phyloP scores from a whole-genome alignment of 2,113 vertebrate species.

The Pygoscelis antarcticus region DNA sequence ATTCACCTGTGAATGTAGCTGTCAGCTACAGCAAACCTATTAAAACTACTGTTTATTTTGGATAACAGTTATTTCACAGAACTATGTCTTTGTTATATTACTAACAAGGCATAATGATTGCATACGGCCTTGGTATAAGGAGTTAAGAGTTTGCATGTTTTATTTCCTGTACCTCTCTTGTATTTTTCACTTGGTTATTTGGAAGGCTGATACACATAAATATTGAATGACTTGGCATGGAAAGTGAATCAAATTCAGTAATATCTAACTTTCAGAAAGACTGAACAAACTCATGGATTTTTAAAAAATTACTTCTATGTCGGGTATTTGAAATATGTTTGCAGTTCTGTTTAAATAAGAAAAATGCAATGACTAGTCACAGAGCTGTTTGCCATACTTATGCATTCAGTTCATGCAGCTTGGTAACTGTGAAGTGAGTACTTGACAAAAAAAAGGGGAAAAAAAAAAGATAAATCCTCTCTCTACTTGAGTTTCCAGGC shows the following conservation, averaged over 20 bases:
- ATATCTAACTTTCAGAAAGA: neutral
- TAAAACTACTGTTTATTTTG: neutral
- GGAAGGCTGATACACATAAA: neutral
- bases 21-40: neutral
- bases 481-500: slow-evolving; percentile 26
- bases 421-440: slow-evolving; percentile 63
- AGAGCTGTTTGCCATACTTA: slow-evolving; percentile 17
- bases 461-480: neutral
- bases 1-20: neutral
- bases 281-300: neutral
- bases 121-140: neutral
- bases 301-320: neutral
- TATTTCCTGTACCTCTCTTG: slow-evolving; percentile 17
- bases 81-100: neutral
- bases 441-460: neutral
- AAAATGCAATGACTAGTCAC: neutral
- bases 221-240: neutral
- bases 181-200: slow-evolving; percentile 17
- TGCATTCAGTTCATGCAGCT: slow-evolving; percentile 55
- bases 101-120: neutral
- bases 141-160: neutral
- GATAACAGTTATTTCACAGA: neutral
- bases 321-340: slow-evolving; percentile 11
- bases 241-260: neutral
- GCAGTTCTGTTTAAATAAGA: neutral